A percentile compares a stretch with the other conserved stretches of the same genome.
These are phyloP conservation scores for Pissodes strobi DNA, from an alignment of 1,140 invertebrate genomes.

Conservation along the genomic window DNA sequence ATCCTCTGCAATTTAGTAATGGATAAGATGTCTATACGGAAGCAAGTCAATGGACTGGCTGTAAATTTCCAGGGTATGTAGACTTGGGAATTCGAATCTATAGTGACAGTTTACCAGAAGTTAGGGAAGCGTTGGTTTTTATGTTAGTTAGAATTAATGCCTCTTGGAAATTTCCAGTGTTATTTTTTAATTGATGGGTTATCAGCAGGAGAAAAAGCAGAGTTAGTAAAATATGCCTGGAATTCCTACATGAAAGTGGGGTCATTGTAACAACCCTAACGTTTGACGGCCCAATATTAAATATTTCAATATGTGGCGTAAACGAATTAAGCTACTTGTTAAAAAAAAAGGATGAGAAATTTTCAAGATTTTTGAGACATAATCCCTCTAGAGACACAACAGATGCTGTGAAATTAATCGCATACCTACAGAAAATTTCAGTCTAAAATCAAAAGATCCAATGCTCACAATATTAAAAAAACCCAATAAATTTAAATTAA, in stretches of 20 bases:
- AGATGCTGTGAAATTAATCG: too few species aligned
- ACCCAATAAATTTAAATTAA: too few species aligned
- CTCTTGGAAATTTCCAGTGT: constrained; percentile 49
- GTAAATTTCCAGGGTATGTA: constrained; percentile 40
- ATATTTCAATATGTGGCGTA: constrained; percentile 43
- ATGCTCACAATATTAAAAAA: too few species aligned
- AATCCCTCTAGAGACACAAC: too few species aligned
- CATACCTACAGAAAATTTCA: too few species aligned
- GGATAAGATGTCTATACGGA: constrained; percentile 50
- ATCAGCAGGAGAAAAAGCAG: constrained; percentile 35
- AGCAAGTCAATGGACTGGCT: constrained; percentile 43
- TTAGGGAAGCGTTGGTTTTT: constrained; percentile 49
- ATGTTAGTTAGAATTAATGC: constrained; percentile 47
- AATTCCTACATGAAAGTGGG: constrained; percentile 42
- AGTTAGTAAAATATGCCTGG: constrained; percentile 42
- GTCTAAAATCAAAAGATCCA: too few species aligned
- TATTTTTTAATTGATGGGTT: constrained; percentile 50
- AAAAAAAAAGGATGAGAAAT: too few species aligned
- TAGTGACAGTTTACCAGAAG: constrained; percentile 37
- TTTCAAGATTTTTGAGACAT: too few species aligned
- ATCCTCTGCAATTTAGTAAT: constrained; percentile 42
- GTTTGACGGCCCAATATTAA: constrained; percentile 40
- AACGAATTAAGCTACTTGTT: too few species aligned
- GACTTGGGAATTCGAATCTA: constrained; percentile 42
- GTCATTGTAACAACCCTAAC: constrained; percentile 39